Conservation (phyloP, 2,888 invertebrate genomes). For the Eupeodes luniger region DNA sequence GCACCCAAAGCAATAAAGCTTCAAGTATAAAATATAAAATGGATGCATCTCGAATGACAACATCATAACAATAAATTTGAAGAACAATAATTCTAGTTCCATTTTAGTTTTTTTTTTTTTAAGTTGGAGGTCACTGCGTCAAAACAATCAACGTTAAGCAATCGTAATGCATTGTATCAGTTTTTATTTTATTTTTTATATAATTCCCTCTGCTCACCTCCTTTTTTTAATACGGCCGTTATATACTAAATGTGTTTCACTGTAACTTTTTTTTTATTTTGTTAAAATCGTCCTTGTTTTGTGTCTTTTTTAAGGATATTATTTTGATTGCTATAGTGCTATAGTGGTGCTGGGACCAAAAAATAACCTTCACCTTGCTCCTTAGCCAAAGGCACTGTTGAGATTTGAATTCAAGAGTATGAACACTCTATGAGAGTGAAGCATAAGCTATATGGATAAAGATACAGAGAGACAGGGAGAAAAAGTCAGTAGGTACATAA, state of each 20-base stretch:
- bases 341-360: slow-evolving; percentile 39
- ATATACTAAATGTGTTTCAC: slow-evolving; percentile 32
- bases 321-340: slow-evolving; percentile 57
- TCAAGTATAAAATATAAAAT: slow-evolving; percentile 21
- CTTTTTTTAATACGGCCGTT: slow-evolving; percentile 32
- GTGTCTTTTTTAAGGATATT: slow-evolving; percentile 38
- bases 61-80: slow-evolving; percentile 65
- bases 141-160: slow-evolving; percentile 72
- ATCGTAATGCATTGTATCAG: slow-evolving; percentile 53
- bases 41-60: slow-evolving; percentile 65
- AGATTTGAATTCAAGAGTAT: slow-evolving; percentile 45
- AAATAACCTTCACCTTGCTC: slow-evolving; percentile 74
- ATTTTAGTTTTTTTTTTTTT: slow-evolving; percentile 26
- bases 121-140: slow-evolving; percentile 71
- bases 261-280: slow-evolving; percentile 60
- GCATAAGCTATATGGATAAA: neutral
- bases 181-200: slow-evolving; percentile 29
- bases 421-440: neutral
- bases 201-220: slow-evolving; percentile 36
- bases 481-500: neutral
- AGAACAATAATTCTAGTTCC: slow-evolving; percentile 47
- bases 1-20: slow-evolving; percentile 19
- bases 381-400: slow-evolving; percentile 53
- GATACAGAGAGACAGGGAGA: no score
- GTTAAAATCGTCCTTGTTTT: slow-evolving; percentile 50